Conservation (phyloP, 2,113 vertebrate species). For the Smithornis capensis region DNA sequence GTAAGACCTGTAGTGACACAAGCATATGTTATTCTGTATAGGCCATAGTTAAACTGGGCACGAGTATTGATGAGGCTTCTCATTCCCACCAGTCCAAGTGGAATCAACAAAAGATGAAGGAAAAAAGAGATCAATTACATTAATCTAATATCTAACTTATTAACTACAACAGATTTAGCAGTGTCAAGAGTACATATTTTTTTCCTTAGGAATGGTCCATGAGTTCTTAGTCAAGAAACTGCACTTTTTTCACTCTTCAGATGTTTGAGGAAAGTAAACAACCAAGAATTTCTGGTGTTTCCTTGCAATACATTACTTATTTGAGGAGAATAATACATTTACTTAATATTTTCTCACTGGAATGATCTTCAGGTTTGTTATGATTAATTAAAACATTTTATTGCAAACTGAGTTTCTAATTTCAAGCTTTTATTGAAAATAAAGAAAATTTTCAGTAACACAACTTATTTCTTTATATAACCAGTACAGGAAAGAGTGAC, state of each 20-base stretch:
- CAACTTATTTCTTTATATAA: not conserved
- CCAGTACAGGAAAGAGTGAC: not conserved
- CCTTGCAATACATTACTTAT: not conserved
- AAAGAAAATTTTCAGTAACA: not conserved
- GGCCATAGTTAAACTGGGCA: not conserved
- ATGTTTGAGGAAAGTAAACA: not conserved
- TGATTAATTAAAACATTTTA: not conserved
- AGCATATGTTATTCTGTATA: not conserved
- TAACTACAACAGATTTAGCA: not conserved
- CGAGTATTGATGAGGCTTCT: not conserved
- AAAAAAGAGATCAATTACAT: not conserved
- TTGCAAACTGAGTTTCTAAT: not conserved
- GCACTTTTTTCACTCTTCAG: not conserved
- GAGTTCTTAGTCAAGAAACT: not conserved
- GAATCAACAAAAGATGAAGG: not conserved
- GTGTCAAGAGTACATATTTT: not conserved
- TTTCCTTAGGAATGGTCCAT: not conserved
- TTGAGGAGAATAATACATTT: not conserved
- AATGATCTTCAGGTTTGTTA: not conserved
- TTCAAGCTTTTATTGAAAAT: not conserved
- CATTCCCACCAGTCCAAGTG: not conserved
- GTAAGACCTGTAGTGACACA: not conserved
- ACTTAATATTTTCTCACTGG: not conserved
- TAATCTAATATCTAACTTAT: not conserved
- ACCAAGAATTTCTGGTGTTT: not conserved